phyloP scores from a whole-genome alignment of 2,113 vertebrate genomes.

The Archocentrus centrarchus region DNA sequence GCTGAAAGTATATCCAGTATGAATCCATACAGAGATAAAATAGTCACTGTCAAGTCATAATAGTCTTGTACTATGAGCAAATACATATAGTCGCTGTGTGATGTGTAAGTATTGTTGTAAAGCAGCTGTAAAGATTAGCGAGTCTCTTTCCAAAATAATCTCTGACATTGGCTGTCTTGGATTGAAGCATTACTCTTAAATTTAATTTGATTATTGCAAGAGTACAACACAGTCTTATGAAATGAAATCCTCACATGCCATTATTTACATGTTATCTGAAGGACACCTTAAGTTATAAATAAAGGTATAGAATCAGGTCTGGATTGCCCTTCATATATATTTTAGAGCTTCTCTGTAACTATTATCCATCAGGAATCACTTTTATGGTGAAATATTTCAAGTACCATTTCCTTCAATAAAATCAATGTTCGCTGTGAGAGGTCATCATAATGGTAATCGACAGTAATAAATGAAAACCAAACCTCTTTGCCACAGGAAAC shows the following conservation, averaged over 20 bases:
- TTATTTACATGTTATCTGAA: neutral
- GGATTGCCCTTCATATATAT: neutral
- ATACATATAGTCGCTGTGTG: neutral
- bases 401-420: constrained; percentile 39
- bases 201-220: neutral
- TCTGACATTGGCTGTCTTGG: neutral
- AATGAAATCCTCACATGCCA: neutral
- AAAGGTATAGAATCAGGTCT: neutral
- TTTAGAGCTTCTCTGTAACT: neutral
- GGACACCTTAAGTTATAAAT: neutral
- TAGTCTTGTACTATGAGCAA: constrained; percentile 18
- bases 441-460: constrained; percentile 49
- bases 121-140: neutral
- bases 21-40: constrained; percentile 45
- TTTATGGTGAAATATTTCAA: constrained; percentile 37
- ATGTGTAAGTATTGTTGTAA: constrained; percentile 12
- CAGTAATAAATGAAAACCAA: constrained; percentile 64
- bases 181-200: neutral
- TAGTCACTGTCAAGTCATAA: constrained; percentile 22
- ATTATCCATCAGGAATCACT: constrained; percentile 26
- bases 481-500: constrained; percentile 46
- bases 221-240: neutral
- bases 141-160: neutral
- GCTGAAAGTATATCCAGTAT: constrained; percentile 38
- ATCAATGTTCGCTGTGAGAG: constrained; percentile 15